Base-by-base conservation (phyloP, 2,888 invertebrate species). In the Apamea epomidion region DNA sequence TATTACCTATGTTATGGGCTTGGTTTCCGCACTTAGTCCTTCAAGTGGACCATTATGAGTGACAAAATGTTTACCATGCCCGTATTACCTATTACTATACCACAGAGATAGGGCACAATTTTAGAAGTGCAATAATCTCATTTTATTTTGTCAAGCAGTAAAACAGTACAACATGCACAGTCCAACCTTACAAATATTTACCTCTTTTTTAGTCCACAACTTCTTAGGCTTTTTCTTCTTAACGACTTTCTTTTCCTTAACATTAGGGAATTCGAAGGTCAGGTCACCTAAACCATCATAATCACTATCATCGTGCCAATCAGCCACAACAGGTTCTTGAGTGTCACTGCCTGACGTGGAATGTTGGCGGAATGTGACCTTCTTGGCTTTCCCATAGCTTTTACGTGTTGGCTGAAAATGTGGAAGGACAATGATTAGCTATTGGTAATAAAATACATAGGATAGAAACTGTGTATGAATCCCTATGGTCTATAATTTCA, bases 331-430 rank as follows among this genome's bases (percentile, higher is more conserved):
- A 0, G 68, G 71, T 54, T 88, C 87, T n/a, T 89, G 85, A 7
- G 86, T 90, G 32, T 94, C 94, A 86, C 92, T 93, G 74, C 93
- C 92, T 0, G 93, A 93, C 5, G 85, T 81, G 6, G 94, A 92
- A 42, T 78, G 86, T 64, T 94, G 93, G 0, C 85, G 89, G 91
- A 96, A 96, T 79, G 94, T 90, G 7, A 96, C 96, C 81, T 95
- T 97, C 85, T 96, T 96, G 2, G 93, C 84, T 90, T 96, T 97
- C 2, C 94, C 94, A 80, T 97, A 97, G 84, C 97, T 97, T 87
- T 96, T 97, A 60, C 96, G 93, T 6, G 90, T 88, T 48, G 93
- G 94, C 97, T 97, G 94, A 18, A 92, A 94, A 58, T 37, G 0
- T 75, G 2, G 4, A 78, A 73, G 8, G 1, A n/a, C 2, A 65